Conservation (phyloP, 92 coral and sea anemone genomes). For the Phenganax marumi region DNA sequence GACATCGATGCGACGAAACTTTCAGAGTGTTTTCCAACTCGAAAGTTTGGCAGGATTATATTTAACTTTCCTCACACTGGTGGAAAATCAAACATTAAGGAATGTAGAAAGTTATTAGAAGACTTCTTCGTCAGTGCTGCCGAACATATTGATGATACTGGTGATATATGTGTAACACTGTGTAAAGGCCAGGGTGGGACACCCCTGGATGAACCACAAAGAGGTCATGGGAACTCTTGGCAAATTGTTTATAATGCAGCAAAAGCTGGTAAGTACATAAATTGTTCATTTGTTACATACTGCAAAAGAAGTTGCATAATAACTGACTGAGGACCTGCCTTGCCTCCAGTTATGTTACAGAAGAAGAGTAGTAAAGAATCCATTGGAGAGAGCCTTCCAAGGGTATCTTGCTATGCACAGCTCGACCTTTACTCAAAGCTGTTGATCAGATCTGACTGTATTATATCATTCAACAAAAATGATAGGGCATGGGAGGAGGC, state of each 20-base stretch:
- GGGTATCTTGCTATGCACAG: no score
- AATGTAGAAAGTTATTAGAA: conserved; percentile 71
- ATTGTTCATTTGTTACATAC: not conserved
- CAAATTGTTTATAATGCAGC: conserved; percentile 90
- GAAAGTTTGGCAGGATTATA: conserved; percentile 70
- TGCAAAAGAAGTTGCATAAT: not conserved
- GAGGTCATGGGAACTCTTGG: conserved; percentile 91
- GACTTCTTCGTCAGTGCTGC: conserved; percentile 81
- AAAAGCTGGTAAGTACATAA: conserved; percentile 67
- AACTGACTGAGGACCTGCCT: no score
- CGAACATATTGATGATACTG: conserved; percentile 54
- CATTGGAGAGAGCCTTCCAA: no score
- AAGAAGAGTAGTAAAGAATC: no score
- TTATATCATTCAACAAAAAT: no score
- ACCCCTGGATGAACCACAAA: conserved; percentile 74
- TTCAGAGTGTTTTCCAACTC: conserved; percentile 53
- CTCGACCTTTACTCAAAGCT: no score
- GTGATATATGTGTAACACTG: conserved; percentile 87
- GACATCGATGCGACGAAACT: conserved; percentile 88
- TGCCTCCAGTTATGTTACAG: no score
- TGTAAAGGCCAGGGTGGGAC: conserved; percentile 98
- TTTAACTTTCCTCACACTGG: conserved; percentile 96
- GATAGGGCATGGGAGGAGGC: no score
- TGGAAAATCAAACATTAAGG: conserved; percentile 86
- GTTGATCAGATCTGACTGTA: no score